Base-by-base conservation (phyloP, 2,797 vertebrate species). In the Pygocentrus nattereri region DNA sequence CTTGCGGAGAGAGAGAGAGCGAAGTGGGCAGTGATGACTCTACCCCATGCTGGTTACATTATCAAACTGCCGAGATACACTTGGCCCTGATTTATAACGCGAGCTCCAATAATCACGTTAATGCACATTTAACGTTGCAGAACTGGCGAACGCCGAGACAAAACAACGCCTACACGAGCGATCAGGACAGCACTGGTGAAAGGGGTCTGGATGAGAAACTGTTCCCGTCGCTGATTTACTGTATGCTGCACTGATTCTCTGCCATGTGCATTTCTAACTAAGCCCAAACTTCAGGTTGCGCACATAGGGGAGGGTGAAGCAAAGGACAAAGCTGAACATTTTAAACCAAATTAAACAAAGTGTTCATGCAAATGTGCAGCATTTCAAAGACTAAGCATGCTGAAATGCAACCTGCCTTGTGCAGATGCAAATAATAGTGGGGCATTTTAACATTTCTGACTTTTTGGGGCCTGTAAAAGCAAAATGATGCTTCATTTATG, bases 21-120 rank as follows among this genome's bases (percentile, higher is more conserved):
- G 84, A 88, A 88, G 85, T 84, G 83, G 82, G 86, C 86, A n/a
- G 87, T 89, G 91, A 91, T 92, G 85, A 89, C 81, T 77, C 85
- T 83, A 83, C 84, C 89, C 89, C 87, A 64, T 83, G 90, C 88
- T 90, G 89, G 86, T 84, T 89, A 85, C 86, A 87, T 88, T 85
- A 82, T 84, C 82, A 81, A 85, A 86, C 84, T 80, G 83, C 89
- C 88, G 88, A 91, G 89, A 87, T 88, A 85, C 84, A 88, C 85
- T 87, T 89, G 92, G 92, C 82, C 91, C 92, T 94, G 89, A 94
- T 94, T 94, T 93, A 91, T 93, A 93, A 93, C 93, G 91, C 90
- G 87, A 92, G 92, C 93, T 92, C 93, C 93, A 94, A 94, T 94
- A 94, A 94, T 93, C 91, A 80, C 87, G 92, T 94, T 94, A 95